Conservation (phyloP, 2,797 vertebrate species). For the Centropyge bicolor region DNA sequence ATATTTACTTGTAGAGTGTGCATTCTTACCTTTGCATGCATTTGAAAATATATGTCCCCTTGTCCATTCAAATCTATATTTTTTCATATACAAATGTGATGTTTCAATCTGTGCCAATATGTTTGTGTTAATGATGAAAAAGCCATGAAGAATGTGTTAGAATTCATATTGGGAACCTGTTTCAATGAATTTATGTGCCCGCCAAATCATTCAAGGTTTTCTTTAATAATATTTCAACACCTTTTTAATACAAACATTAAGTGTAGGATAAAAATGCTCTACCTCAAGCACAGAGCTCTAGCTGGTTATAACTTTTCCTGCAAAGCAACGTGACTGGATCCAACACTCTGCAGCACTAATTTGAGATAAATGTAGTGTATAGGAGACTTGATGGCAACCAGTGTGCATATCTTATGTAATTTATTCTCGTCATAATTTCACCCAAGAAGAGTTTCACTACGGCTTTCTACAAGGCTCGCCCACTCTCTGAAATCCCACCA, state of each 20-base stretch:
- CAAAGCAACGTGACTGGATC: neutral
- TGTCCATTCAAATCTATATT: neutral
- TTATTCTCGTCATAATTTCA: neutral
- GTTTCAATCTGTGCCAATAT: neutral
- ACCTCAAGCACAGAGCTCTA: neutral
- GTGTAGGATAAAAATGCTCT: neutral
- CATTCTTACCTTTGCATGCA: neutral
- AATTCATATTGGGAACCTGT: neutral
- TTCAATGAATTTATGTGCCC: neutral
- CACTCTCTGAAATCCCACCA: slow-evolving; percentile 1
- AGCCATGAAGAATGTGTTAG: neutral
- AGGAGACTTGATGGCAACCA: neutral
- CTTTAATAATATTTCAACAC: neutral
- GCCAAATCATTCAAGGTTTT: neutral
- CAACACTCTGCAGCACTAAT: slow-evolving; percentile 16
- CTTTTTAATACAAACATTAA: neutral
- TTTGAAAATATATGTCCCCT: neutral
- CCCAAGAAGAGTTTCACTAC: neutral
- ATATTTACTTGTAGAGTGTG: neutral
- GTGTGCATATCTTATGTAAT: neutral
- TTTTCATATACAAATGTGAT: neutral
- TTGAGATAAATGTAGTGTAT: neutral
- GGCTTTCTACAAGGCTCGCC: neutral
- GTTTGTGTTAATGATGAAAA: neutral
- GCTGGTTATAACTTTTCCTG: neutral